Evolutionary conservation across 2,888 invertebrate species (phyloP), one percentile per base, ranked within the genome.

Genomic region (Venusia cambrica): DNA sequence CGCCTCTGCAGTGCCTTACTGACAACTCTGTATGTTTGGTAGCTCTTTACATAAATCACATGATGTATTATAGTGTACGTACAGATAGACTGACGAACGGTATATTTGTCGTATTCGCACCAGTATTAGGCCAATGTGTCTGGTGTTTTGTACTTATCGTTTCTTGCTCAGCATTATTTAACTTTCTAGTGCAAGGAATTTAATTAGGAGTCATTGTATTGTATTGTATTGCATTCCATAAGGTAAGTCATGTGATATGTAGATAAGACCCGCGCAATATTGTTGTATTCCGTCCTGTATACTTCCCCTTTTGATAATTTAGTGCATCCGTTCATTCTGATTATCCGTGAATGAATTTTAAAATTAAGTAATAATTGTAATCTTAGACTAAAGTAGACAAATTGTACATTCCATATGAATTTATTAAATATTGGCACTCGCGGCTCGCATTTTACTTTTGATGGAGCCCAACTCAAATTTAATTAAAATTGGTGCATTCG

Each of bases 1-100:
- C 56, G 78, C n/a, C n/a, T n/a, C n/a, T n/a, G n/a, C n/a, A n/a
- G n/a, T 74, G 79, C 79, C 79, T 79, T 77, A 68, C 25, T 48
- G 34, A 54, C 37, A 68, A 73, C 72, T 73, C 73, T 77, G 72
- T 74, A 66, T 69, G 63, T 68, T 61, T 58, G 45, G 51, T 53
- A 59, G 42, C 43, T 53, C 12, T 61, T 46, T 56, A 57, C 41
- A 21, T 24, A 4, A 12, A 38, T 36, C 44, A 39, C 27, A 22
- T 22, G 8, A 38, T 38, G 29, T 38, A 42, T 19, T 39, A 11
- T 22, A 24, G 5, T n/a, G 25, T 32, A 21, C 29, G 27, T 35
- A 8, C 31, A 29, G 36, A 30, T 16, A 30, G 36, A 17, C 20
- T 17, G 7, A 14, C 11, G 6, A 5, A 16, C 28, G n/a, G n/a